Evolutionary conservation across 2,113 vertebrate genomes (phyloP).

Genomic region (Vidua chalybeata): DNA sequence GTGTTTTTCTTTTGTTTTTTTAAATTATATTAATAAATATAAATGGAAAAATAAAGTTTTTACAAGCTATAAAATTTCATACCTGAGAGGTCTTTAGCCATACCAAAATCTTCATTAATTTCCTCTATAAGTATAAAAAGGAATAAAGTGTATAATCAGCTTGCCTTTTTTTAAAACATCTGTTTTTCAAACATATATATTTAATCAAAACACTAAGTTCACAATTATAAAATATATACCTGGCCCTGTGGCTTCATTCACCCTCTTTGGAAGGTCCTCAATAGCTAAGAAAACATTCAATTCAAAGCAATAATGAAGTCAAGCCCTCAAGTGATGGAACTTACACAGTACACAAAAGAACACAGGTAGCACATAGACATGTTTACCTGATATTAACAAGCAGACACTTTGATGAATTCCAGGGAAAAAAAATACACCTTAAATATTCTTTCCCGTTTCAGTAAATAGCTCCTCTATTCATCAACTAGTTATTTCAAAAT

Average conservation of each 20-base stretch:
- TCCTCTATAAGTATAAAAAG: background rate
- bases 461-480: background rate
- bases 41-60: background rate
- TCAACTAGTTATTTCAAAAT: background rate
- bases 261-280: background rate
- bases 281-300: background rate
- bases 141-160: background rate
- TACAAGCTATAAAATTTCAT: background rate
- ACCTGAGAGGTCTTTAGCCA: background rate
- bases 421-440: background rate
- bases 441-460: background rate
- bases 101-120: constrained; percentile 1
- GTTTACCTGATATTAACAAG: background rate
- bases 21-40: background rate
- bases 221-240: background rate
- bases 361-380: background rate
- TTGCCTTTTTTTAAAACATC: background rate
- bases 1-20: background rate
- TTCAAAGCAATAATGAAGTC: background rate
- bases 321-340: background rate
- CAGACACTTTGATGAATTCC: background rate
- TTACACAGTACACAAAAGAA: background rate
- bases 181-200: background rate
- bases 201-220: background rate
- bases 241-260: background rate